Conservation (phyloP, 2,797 vertebrate species). For the Notolepis coatsorum region DNA sequence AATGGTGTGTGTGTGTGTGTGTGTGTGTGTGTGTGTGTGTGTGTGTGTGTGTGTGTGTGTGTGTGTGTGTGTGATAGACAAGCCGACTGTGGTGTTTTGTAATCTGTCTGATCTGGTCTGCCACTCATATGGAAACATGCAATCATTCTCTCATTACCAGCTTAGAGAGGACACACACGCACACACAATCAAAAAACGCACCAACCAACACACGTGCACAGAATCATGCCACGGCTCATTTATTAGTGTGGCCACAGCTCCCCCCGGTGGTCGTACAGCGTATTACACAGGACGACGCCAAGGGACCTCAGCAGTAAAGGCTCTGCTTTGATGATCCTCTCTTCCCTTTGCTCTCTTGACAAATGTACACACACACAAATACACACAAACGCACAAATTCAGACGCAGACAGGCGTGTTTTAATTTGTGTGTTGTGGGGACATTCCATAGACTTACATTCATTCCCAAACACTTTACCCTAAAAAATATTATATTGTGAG, state of each 20-base stretch:
- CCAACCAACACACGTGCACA: background rate
- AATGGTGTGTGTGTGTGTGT: background rate
- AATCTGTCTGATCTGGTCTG: slow-evolving; percentile 51
- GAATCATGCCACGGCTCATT: slow-evolving; percentile 39
- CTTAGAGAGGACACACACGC: slow-evolving; percentile 29
- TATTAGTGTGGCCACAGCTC: slow-evolving; percentile 52
- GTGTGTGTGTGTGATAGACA: slow-evolving; percentile 5
- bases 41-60: background rate
- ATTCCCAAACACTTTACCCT: too few relatives aligned
- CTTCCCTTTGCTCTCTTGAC: too few relatives aligned
- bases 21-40: background rate
- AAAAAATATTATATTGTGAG: too few relatives aligned
- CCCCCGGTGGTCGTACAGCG: slow-evolving; percentile 50
- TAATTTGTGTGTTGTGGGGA: too few relatives aligned
- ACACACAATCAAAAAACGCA: background rate
- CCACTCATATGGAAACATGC: slow-evolving; percentile 51
- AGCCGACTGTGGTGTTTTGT: slow-evolving; percentile 41
- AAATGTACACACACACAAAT: background rate
- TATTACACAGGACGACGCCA: background rate
- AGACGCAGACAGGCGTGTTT: too few relatives aligned
- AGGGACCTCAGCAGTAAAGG: too few relatives aligned
- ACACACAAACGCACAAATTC: background rate
- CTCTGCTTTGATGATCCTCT: too few relatives aligned
- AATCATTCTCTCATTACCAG: slow-evolving; percentile 63
- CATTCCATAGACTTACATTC: too few relatives aligned